Base-by-base conservation (phyloP, 2,888 invertebrate species). In the Hemistola chrysoprasaria region DNA sequence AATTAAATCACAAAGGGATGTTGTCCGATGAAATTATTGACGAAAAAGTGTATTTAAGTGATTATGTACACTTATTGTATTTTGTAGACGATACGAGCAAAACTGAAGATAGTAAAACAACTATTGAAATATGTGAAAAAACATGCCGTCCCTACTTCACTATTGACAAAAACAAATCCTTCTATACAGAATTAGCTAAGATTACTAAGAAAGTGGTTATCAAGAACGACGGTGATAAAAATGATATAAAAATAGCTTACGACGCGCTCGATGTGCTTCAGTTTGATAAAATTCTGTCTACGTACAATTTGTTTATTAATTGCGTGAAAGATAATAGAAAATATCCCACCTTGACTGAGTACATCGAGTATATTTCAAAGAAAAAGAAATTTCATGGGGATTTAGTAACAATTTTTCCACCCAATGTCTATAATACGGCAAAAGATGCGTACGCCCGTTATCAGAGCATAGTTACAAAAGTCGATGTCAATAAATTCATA, bases 141-240 rank as follows among this genome's bases (percentile, higher is more conserved):
- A 69, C 68, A 11, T 58, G 51, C 27, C 61, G 65, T 4, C 67
- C 67, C 1, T 61, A 33, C 34, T 68, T 68, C 37, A 32, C 44
- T 6, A 40, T 63, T 8, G 56, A 52, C 21, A 21, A 54, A 48
- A 53, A 54, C 16, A 65, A 50, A 27, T 61, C 63, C 11, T 69
- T 63, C 43, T 69, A 69, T 35, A 50, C 51, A 3, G 55, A 56
- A 42, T 35, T 66, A 23, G 33, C 52, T 0, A 47, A 56, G 1
- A 43, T 22, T 11, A 47, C 50, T 22, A 59, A 29, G n/a, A 56
- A 56, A 47, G 53, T 55, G 28, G 40, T 59, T 3, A 58, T 63
- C 8, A 47, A 21, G 7, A 37, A 57, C 22, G 47, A 55, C 25
- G 41, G 50, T 10, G 40, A 41, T 22, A 42, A 51, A 31, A 33